phyloP scores from a whole-genome alignment of 37 sponge, comb jelly and placozoan genomes.

The Bolinopsis microptera region DNA sequence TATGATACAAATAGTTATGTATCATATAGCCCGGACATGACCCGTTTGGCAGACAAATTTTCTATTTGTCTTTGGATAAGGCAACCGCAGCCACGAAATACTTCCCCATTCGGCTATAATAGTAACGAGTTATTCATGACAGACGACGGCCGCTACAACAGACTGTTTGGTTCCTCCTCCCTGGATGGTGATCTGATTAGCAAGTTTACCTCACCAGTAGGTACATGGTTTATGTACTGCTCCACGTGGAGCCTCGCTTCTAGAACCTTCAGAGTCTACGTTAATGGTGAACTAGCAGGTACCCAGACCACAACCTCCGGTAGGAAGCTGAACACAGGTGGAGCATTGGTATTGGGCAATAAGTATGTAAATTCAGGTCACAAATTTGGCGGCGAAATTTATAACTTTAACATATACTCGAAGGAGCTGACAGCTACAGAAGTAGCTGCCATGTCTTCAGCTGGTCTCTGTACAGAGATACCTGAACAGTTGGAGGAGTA shows the following conservation, averaged over 20 bases:
- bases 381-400: not conserved
- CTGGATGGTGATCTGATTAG: not conserved
- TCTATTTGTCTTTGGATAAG: not conserved
- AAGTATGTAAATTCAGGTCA: not conserved
- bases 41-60: not conserved
- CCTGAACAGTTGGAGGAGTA: not conserved
- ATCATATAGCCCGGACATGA: not conserved
- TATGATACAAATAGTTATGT: not conserved
- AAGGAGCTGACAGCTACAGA: not conserved
- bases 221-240: not conserved
- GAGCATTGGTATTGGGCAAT: not conserved
- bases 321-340: not conserved
- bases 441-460: not conserved
- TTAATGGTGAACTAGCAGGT: not conserved
- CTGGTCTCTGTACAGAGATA: not conserved
- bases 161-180: not conserved
- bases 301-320: not conserved
- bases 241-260: not conserved
- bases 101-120: not conserved
- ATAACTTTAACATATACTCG: not conserved
- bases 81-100: not conserved
- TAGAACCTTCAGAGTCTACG: not conserved
- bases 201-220: not conserved
- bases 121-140: not conserved
- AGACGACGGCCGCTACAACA: not conserved